These are phyloP conservation scores for Ctenopoma multispine DNA, from an alignment of 2,797 vertebrate species.

Conservation along the genomic window DNA sequence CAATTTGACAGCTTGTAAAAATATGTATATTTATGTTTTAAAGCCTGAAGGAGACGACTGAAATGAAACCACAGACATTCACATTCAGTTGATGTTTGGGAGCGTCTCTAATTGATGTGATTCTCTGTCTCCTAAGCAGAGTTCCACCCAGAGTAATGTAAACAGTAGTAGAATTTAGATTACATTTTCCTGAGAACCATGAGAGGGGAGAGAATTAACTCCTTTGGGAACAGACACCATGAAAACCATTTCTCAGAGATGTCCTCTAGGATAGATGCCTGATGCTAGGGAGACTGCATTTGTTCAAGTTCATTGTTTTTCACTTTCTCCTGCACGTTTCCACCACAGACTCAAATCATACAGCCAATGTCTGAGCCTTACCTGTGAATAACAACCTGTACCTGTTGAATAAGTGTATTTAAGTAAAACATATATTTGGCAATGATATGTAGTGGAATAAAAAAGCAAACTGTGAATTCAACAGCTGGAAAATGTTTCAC, in stretches of 20 bases:
- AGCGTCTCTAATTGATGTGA: conserved; percentile 34
- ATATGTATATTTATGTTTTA: neutral
- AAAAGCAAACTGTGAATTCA: too few species aligned
- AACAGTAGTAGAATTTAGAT: conserved; percentile 36
- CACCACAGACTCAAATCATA: too few species aligned
- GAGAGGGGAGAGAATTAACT: neutral
- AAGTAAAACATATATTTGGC: too few species aligned
- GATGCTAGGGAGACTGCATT: too few species aligned
- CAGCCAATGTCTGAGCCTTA: too few species aligned
- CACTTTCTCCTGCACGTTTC: too few species aligned
- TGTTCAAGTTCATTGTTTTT: too few species aligned
- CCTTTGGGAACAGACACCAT: conserved; percentile 21
- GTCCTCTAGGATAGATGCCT: too few species aligned
- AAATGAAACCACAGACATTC: neutral
- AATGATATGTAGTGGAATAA: too few species aligned
- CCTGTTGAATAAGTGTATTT: too few species aligned
- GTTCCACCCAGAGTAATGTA: conserved; percentile 26
- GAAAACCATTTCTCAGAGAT: conserved; percentile 1
- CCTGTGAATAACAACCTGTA: too few species aligned
- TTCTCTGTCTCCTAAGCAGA: conserved; percentile 11
- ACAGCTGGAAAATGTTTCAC: too few species aligned
- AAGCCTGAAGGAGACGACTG: conserved; percentile 3
- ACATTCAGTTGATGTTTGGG: conserved; percentile 6
- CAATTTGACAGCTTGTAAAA: neutral
- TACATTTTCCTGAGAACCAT: conserved; percentile 24